Evolutionary conservation across 2,113 vertebrate species (phyloP).

Genomic region (Holacanthus passer): DNA sequence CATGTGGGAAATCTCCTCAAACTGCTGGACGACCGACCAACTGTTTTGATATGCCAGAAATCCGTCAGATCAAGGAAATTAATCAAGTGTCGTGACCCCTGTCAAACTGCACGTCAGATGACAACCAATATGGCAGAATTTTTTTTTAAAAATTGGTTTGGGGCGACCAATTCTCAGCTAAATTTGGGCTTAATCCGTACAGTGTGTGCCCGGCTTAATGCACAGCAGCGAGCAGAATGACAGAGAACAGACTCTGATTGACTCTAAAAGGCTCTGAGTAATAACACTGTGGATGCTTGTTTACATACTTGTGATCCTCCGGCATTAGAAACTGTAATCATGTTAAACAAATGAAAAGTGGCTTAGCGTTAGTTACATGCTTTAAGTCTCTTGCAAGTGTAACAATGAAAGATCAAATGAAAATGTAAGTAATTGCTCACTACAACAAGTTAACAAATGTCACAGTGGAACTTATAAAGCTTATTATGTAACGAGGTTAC

Average conservation of each 20-base stretch:
- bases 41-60: not conserved
- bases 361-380: not conserved
- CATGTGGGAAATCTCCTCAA: not conserved
- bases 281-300: slow-evolving; percentile 14
- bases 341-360: not conserved
- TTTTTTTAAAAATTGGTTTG: not conserved
- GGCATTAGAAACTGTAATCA: not conserved
- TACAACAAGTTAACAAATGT: not conserved
- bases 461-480: slow-evolving; percentile 6
- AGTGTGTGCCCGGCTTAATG: not conserved
- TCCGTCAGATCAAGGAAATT: not conserved
- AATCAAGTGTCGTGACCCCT: not conserved
- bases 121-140: not conserved
- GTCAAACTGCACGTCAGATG: not conserved
- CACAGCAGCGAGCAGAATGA: not conserved
- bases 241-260: not conserved
- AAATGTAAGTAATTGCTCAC: not conserved
- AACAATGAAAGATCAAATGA: not conserved
- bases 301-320: slow-evolving; percentile 1
- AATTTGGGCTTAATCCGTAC: not conserved
- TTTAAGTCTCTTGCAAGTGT: slow-evolving; percentile 1
- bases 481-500: not conserved
- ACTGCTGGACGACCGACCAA: no score
- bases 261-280: slow-evolving; percentile 13
- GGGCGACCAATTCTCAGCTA: not conserved